A percentile compares a stretch with the other conserved stretches of the same genome.
These are phyloP conservation scores for Gymnoscopelus microlampas DNA, from an alignment of 2,797 vertebrate genomes.

Conservation along the genomic window DNA sequence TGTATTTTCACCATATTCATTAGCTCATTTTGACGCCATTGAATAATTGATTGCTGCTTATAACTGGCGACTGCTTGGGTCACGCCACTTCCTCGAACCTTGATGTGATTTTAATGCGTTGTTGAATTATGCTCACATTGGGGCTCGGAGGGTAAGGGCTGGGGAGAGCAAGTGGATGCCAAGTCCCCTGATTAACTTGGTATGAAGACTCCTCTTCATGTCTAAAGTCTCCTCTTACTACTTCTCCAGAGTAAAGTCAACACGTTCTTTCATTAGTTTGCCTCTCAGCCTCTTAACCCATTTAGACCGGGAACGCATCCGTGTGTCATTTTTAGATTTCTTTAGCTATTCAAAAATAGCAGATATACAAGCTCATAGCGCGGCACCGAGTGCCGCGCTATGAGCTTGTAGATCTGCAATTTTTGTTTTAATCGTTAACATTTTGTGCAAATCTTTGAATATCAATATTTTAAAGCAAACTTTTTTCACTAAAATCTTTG, in stretches of 20 bases:
- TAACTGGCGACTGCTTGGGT: conserved; percentile 30
- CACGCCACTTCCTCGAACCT: conserved; percentile 29
- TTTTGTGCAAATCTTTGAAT: no score
- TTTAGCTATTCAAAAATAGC: no score
- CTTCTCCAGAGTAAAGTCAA: not conserved
- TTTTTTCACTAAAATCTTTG: no score
- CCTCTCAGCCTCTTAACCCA: conserved; percentile 4
- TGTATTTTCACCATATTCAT: conserved; percentile 1
- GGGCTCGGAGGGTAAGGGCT: not conserved
- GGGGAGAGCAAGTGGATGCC: not conserved
- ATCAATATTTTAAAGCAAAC: no score
- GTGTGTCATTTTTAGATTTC: not conserved
- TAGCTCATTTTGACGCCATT: conserved; percentile 33
- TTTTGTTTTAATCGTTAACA: no score
- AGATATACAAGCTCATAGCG: no score
- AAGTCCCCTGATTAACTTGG: conserved; percentile 14
- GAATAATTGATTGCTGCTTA: conserved; percentile 49
- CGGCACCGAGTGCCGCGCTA: no score
- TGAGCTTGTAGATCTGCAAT: no score
- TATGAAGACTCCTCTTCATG: conserved; percentile 15
- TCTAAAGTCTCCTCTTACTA: not conserved
- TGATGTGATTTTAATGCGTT: conserved; percentile 49
- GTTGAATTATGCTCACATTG: conserved; percentile 11
- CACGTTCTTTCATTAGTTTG: not conserved
- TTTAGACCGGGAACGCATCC: not conserved